Evolutionary conservation across 2,888 invertebrate species (phyloP).

Genomic region (Adela reaumurella): DNA sequence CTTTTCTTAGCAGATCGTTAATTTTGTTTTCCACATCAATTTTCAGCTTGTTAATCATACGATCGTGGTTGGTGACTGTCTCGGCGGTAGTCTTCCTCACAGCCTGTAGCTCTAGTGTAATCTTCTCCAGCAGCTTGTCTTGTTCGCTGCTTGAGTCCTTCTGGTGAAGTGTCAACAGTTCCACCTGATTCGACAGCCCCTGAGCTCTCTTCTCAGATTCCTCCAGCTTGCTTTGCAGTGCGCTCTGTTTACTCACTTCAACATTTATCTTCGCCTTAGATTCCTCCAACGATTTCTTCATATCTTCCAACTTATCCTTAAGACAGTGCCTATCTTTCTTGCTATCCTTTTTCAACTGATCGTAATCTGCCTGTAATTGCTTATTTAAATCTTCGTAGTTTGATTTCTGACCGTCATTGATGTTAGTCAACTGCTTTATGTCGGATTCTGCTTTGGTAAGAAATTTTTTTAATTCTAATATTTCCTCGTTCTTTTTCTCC

Average conservation of each 20-base stretch:
- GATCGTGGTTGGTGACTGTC: slow-evolving; percentile 31
- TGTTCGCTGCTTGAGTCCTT: slow-evolving; percentile 31
- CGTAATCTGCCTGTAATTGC: slow-evolving; percentile 37
- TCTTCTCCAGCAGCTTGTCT: slow-evolving; percentile 37
- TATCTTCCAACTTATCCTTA: slow-evolving; percentile 54
- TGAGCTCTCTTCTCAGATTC: slow-evolving; percentile 31
- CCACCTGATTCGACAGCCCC: slow-evolving; percentile 41
- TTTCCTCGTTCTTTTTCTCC: slow-evolving; percentile 31
- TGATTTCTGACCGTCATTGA: slow-evolving; percentile 45
- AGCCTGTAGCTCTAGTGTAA: slow-evolving; percentile 39
- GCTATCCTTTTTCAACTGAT: slow-evolving; percentile 40
- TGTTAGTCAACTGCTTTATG: slow-evolving; percentile 39
- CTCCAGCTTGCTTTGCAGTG: slow-evolving; percentile 30
- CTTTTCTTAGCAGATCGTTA: slow-evolving; percentile 35
- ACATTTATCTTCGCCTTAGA: slow-evolving; percentile 33
- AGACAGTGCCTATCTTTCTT: slow-evolving; percentile 53
- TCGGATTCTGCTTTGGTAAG: slow-evolving; percentile 41
- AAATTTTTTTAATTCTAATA: slow-evolving; percentile 35
- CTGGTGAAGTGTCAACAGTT: slow-evolving; percentile 37
- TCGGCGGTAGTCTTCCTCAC: slow-evolving; percentile 32
- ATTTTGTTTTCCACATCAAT: slow-evolving; percentile 35
- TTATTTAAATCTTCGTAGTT: slow-evolving; percentile 48
- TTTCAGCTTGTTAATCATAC: slow-evolving; percentile 31
- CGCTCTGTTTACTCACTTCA: slow-evolving; percentile 35
- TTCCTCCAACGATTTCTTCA: slow-evolving; percentile 34